Conservation (phyloP, 2,888 invertebrate species). For the Agrilus biguttatus region DNA sequence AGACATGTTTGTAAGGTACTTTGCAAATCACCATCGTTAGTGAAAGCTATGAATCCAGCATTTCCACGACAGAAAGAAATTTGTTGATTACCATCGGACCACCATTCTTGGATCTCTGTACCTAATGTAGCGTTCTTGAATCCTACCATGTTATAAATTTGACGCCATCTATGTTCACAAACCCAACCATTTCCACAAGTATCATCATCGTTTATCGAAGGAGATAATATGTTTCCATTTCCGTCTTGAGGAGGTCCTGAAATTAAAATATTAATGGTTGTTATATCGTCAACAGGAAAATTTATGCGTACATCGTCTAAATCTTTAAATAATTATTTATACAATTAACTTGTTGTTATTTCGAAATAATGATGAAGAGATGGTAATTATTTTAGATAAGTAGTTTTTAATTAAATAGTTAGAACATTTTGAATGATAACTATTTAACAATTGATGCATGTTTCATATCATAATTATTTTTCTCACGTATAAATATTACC, state of each 20-base stretch:
- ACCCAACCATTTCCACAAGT: constrained; percentile 63
- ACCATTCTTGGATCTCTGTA: constrained; percentile 52
- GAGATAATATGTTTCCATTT: constrained; percentile 46
- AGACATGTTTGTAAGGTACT: constrained; percentile 51
- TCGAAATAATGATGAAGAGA: no score
- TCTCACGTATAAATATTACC: no score
- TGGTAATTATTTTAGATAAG: no score
- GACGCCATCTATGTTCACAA: constrained; percentile 76
- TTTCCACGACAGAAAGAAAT: constrained; percentile 72
- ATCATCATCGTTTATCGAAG: constrained; percentile 47
- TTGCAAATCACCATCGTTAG: constrained; percentile 46
- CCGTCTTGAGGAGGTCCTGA: constrained; percentile 58
- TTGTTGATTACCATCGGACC: constrained; percentile 69
- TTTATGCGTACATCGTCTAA: no score
- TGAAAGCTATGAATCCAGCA: constrained; percentile 58
- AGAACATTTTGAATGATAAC: no score
- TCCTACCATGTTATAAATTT: constrained; percentile 63
- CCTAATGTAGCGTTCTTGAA: constrained; percentile 56
- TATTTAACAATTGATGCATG: no score
- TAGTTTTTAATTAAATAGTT: no score
- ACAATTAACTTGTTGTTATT: no score
- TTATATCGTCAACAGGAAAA: no score
- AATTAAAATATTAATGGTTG: no score
- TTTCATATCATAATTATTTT: no score
- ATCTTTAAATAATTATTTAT: no score